A percentile compares a stretch with the other conserved stretches of the same genome.
Conservation (phyloP, 2,888 invertebrate species). For the Diabrotica balteata region DNA sequence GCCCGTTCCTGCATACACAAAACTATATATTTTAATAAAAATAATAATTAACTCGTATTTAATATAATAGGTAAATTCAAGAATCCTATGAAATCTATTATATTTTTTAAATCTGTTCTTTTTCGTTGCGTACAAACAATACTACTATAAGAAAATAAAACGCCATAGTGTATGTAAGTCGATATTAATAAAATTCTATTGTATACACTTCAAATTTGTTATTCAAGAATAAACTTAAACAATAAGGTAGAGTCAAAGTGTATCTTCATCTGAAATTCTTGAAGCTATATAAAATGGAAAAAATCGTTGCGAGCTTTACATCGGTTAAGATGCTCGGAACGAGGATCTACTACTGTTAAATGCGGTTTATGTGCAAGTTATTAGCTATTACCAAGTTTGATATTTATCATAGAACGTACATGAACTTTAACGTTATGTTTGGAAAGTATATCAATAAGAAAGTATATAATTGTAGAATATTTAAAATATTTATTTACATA, state of each 20-base stretch:
- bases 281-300: conserved; percentile 43
- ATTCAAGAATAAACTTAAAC: conserved; percentile 52
- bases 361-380: conserved; percentile 43
- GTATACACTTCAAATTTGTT: conserved; percentile 45
- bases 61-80: too few relatives aligned
- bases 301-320: conserved; percentile 52
- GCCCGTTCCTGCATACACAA: too few relatives aligned
- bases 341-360: conserved; percentile 44
- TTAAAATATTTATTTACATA: too few relatives aligned
- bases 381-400: conserved; percentile 43
- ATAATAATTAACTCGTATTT: too few relatives aligned
- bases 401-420: conserved; percentile 42
- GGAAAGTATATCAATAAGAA: conserved; percentile 10
- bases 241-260: conserved; percentile 53
- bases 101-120: too few relatives aligned
- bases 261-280: conserved; percentile 56
- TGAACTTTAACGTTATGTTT: conserved; percentile 37
- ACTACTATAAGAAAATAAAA: too few relatives aligned
- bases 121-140: too few relatives aligned
- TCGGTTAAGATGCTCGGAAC: conserved; percentile 47
- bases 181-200: not conserved
- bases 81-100: too few relatives aligned
- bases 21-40: too few relatives aligned
- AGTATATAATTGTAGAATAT: too few relatives aligned
- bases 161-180: too few relatives aligned